These are phyloP conservation scores for Therioaphis trifolii DNA, from an alignment of 2,888 invertebrate species.

Conservation along the genomic window DNA sequence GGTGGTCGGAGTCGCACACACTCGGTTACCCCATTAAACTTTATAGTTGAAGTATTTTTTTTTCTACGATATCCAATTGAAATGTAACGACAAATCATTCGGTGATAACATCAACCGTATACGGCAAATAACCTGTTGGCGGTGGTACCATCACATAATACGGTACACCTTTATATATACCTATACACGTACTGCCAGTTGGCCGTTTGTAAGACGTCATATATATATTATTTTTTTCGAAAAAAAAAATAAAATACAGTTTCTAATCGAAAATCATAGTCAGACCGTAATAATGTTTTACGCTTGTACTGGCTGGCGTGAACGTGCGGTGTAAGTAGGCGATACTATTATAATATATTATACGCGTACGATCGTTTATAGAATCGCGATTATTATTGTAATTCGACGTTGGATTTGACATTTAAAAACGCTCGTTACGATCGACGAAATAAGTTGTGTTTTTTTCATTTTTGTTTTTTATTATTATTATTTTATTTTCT, in stretches of 20 bases:
- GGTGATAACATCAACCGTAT: slow-evolving; percentile 47
- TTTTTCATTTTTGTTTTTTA: too few species aligned
- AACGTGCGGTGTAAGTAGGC: too few species aligned
- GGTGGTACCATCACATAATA: background rate
- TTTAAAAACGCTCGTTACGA: background rate
- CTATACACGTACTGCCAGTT: too few species aligned
- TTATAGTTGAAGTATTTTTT: slow-evolving; percentile 36
- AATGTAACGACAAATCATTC: slow-evolving; percentile 57
- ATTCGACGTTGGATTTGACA: background rate
- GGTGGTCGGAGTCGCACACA: too few species aligned
- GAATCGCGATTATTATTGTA: too few species aligned
- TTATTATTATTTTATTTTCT: background rate
- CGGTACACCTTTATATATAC: too few species aligned
- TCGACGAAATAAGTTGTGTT: background rate
- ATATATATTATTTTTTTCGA: background rate
- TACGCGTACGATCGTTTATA: too few species aligned
- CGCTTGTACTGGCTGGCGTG: too few species aligned
- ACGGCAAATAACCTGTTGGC: slow-evolving; percentile 32
- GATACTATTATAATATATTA: too few species aligned
- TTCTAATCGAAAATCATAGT: too few species aligned
- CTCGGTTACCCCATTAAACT: slow-evolving; percentile 50
- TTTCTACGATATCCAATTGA: slow-evolving; percentile 48
- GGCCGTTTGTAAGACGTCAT: background rate
- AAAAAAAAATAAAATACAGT: background rate
- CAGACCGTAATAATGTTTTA: background rate